These are phyloP conservation scores for Crocallis elinguaria DNA, from an alignment of 2,888 invertebrate species.

Conservation along the genomic window DNA sequence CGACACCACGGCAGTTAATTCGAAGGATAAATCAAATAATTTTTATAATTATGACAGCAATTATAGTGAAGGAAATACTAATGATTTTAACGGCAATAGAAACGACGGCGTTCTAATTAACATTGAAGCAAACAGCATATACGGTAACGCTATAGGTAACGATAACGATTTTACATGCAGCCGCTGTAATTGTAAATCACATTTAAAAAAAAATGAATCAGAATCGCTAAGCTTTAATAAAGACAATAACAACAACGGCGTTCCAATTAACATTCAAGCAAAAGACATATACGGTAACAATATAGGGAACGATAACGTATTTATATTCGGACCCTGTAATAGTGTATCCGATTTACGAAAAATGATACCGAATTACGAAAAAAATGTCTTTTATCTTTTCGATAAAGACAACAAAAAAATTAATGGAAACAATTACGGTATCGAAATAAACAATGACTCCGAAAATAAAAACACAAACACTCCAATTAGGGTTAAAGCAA, in stretches of 20 bases:
- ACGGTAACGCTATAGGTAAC: slow-evolving; percentile 55
- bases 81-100: not conserved
- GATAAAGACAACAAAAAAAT: slow-evolving; percentile 15
- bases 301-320: slow-evolving; percentile 59
- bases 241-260: slow-evolving; percentile 18
- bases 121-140: slow-evolving; percentile 48
- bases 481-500: slow-evolving; percentile 40
- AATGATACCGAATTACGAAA: slow-evolving; percentile 35
- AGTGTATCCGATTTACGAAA: slow-evolving; percentile 46
- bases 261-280: slow-evolving; percentile 40
- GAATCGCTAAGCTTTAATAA: not conserved
- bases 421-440: not conserved
- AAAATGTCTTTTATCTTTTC: slow-evolving; percentile 34
- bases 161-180: slow-evolving; percentile 63
- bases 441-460: slow-evolving; percentile 22
- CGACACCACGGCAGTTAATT: not conserved
- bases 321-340: too few species aligned
- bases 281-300: slow-evolving; percentile 55
- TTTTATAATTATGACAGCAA: not conserved
- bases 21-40: slow-evolving; percentile 9
- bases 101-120: slow-evolving; percentile 25
- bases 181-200: slow-evolving; percentile 53
- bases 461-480: slow-evolving; percentile 20
- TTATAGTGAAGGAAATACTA: not conserved
- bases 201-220: slow-evolving; percentile 35